Evolutionary conservation across 2,113 vertebrate genomes (phyloP), one percentile per base, ranked within the genome.

Genomic region (Clarias batrachus): DNA sequence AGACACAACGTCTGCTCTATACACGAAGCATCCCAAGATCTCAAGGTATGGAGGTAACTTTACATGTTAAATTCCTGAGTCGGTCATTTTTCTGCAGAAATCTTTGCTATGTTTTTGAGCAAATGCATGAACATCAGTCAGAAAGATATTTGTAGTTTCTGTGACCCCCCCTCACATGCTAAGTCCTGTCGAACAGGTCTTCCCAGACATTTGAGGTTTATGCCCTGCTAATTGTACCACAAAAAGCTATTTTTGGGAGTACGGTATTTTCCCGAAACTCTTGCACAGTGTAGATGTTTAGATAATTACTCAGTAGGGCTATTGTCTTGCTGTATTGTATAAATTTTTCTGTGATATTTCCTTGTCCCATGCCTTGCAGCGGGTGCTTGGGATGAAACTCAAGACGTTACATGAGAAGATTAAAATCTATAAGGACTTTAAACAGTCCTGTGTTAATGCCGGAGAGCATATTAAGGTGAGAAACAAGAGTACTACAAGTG

Each of bases 131-230:
- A 71, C 60, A 37, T 56, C 6, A 21, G 16, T 77, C 12, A 52
- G 65, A 30, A 30, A 68, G 30, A 41, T 54, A 54, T 54, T n/a
- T 27, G 48, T 14, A 16, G 48, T 52, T 25, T 11, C 21, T 25
- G 23, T 4, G 19, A 12, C 25, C 41, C 37, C 41, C 37, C 73
- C 23, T 41, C 17, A 62, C 62, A 57, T 66, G 62, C 48, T 68
- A 70, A 86, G 70, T 85, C 84, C 66, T 74, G 88, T 87, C 30
- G 83, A 83, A 89, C 88, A 56, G 59, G 86, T 87, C 84, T 27
- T 80, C 60, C 80, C 6, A 54, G 41, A 87, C 21, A 33, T 77
- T 56, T 77, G 5, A 77, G 0, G 1, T 73, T 57, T 66, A 56
- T 81, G 27, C 66, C 25, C 27, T 41, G 23, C 54, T 80, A 60